Base-by-base conservation (phyloP, 2,888 invertebrate species). In the Mongoloraphidia duomilia region DNA sequence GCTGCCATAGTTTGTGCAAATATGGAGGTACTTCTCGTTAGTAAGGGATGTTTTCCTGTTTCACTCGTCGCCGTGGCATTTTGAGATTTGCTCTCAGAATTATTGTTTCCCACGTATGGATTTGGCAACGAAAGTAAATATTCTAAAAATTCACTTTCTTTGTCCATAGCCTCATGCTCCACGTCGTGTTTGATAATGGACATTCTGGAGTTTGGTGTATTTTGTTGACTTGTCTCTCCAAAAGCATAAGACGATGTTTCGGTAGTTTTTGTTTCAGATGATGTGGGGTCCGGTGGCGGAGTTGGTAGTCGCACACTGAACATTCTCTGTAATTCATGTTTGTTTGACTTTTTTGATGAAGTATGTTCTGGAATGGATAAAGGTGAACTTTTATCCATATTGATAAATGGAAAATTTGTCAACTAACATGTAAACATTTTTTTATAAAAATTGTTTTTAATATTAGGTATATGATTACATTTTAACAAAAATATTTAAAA, bases 1-100 rank as follows among this genome's bases (percentile, higher is more conserved):
- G 79, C 74, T 13, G 75, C 75, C 55, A 77, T 70, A 0, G 76
- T 74, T 35, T 70, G 74, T 3, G 71, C 65, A 42, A 80, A 78
- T 3, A 74, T 65, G 11, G 76, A 71, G 48, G 68, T 74, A 0
- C 77, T 73, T 8, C 77, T 69, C 50, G 65, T 68, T 11, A 76
- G 75, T 4, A 74, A 58, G 5, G 71, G 70, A 8, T 48, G 35
- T n/a, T 26, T 58, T 49, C 9, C 41, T 34, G 41, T 47, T 34
- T 44, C 8, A 41, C 9, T 37, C 34, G n/a, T 50, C 26, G 26
- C 26, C 6, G 26, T 26, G 26, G 5, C 6, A 6, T 26, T 26
- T 26, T 26, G 26, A 26, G 6, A 6, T 26, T 26, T 26, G 49
- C 36, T 49, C 53, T 47, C 10, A 38, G 46, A 34, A 35, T 44